Evolutionary conservation across 2,888 invertebrate species (phyloP).

Genomic region (Emmelina monodactyla): DNA sequence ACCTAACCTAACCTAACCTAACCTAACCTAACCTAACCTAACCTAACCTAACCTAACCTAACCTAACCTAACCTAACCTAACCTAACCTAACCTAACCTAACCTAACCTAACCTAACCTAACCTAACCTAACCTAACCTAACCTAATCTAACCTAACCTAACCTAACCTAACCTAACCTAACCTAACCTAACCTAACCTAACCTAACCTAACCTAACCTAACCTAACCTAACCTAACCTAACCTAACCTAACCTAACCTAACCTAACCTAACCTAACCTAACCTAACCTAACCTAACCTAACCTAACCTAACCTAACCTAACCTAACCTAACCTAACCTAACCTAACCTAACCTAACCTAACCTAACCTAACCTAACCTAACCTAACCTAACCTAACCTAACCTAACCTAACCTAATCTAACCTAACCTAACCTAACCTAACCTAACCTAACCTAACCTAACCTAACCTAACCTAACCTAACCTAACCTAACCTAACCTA

Average conservation of each 20-base stretch:
- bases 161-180: constrained; percentile 19
- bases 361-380: constrained; percentile 11
- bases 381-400: too few species aligned
- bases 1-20: constrained; percentile 20
- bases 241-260: constrained; percentile 15
- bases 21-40: constrained; percentile 19
- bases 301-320: constrained; percentile 13
- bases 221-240: constrained; percentile 8
- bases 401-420: constrained; percentile 8
- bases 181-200: constrained; percentile 21
- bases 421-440: constrained; percentile 4
- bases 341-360: constrained; percentile 9
- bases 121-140: constrained; percentile 13
- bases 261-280: constrained; percentile 16
- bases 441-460: constrained; percentile 6
- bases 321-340: constrained; percentile 11
- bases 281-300: constrained; percentile 16
- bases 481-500: constrained; percentile 11
- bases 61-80: constrained; percentile 16
- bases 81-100: constrained; percentile 16
- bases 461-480: too few species aligned
- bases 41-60: constrained; percentile 16
- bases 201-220: constrained; percentile 19
- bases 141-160: constrained; percentile 14
- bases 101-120: constrained; percentile 17